Evolutionary conservation across 2,113 vertebrate genomes (phyloP).

Genomic region (Megaceryle maxima): DNA sequence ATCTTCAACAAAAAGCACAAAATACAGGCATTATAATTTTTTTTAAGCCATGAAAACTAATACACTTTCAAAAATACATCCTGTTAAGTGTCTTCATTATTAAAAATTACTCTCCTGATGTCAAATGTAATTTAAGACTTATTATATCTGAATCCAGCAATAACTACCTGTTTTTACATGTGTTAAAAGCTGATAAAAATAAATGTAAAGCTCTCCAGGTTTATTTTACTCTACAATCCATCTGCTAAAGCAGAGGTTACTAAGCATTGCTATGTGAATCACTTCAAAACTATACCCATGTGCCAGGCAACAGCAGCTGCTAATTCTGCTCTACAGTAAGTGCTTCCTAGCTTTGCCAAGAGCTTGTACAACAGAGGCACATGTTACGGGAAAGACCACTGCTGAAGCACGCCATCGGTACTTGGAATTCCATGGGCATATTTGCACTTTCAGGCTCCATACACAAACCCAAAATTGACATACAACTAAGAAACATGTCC

Average conservation of each 20-base stretch:
- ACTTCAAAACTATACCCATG: background rate
- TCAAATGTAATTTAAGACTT: background rate
- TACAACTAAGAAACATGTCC: background rate
- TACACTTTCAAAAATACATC: background rate
- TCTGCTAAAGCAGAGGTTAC: background rate
- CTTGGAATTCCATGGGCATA: background rate
- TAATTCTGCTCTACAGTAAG: background rate
- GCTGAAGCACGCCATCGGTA: background rate
- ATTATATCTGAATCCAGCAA: background rate
- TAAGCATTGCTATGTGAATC: background rate
- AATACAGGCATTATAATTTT: background rate
- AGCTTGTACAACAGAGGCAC: background rate
- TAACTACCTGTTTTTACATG: background rate
- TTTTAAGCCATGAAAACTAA: background rate
- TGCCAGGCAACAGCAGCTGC: background rate
- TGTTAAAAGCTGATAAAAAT: background rate
- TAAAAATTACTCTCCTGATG: background rate
- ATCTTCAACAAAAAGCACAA: background rate
- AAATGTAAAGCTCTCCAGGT: background rate
- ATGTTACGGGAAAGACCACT: rapidly evolving
- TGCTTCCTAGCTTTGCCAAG: background rate
- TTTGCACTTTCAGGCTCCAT: background rate
- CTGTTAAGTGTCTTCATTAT: background rate
- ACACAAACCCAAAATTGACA: background rate
- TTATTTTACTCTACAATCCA: background rate